Evolutionary conservation across 92 coral and sea anemone species (phyloP), one percentile per base, ranked within the genome.

Genomic region (Epizoanthus illoricatus): DNA sequence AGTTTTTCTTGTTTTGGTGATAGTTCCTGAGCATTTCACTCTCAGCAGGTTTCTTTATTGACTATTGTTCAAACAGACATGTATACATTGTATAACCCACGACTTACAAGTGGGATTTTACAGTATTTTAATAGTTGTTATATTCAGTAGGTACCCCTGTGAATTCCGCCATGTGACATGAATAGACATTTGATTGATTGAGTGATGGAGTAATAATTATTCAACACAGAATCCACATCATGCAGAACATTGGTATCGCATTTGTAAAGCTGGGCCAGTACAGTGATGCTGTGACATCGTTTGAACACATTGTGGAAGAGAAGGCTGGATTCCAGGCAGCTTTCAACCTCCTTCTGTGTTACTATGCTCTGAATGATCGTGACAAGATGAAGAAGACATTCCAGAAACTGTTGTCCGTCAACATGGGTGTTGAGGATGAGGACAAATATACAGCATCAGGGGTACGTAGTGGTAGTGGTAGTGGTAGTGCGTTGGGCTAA

Each of bases 371-470:
- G 84, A 92, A 92, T 28, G 99, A 97, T 84, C 90, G 90, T 33
- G 99, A 97, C 65, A 97, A 97, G 87, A 97, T 97, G 99, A 97
- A 97, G 85, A 97, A 97, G 85, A 90, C 98, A 28, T 97, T 97
- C 92, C 99, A 97, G 85, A 97, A 97, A 71, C 85, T 97, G 75
- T 52, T 97, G 20, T 84, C 89, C 5, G 89, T 90, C 82, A 93
- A 91, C 83, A 92, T 97, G 68, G 95, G 94, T 33, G 84, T 93
- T 58, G 98, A 97, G 55, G 99, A 97, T 61, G 99, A 97, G 43
- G 99, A 97, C 85, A 97, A 94, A 81, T 97, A 97, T 79, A 85
- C 90, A 19, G 84, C 96, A 17, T 84, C 93, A 39, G 94, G 94
- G 90, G 99, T 97, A 84, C 73, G 88, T 52, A 42, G 33, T 28